Percentiles rank a stretch among this genome's conserved stretches.
These are phyloP conservation scores for Leptinotarsa lineolata DNA, from an alignment of 1,140 invertebrate species.

Conservation along the genomic window DNA sequence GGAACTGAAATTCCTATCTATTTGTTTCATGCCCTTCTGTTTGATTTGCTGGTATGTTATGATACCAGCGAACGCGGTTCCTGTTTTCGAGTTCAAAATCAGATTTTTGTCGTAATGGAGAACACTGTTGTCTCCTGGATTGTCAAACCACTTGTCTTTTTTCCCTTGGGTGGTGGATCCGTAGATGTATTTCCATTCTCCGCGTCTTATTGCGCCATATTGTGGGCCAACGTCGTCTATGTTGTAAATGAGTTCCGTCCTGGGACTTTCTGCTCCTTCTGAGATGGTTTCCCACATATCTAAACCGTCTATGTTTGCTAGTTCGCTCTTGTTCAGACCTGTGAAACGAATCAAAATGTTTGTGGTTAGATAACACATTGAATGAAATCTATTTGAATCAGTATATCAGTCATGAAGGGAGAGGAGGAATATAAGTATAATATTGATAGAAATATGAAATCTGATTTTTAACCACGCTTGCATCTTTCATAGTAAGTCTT, in stretches of 20 bases:
- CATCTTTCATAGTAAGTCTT: no score
- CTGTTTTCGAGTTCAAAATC: constrained; percentile 60
- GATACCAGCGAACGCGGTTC: constrained; percentile 56
- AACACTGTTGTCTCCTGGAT: constrained; percentile 55
- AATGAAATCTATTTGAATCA: no score
- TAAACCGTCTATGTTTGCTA: constrained; percentile 66
- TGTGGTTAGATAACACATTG: no score
- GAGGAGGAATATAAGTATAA: no score
- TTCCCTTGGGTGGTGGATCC: constrained; percentile 61
- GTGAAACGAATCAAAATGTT: constrained; percentile 15
- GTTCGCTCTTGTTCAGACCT: constrained; percentile 44
- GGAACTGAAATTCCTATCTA: constrained; percentile 31
- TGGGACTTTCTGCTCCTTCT: constrained; percentile 57
- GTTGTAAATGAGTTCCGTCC: constrained; percentile 71
- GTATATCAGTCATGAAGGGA: no score
- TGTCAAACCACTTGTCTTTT: constrained; percentile 65
- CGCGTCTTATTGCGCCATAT: constrained; percentile 66
- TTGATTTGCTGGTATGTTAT: constrained; percentile 56
- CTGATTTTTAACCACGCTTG: no score
- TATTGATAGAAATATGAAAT: no score
- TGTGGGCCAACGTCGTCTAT: constrained; percentile 68
- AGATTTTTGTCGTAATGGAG: constrained; percentile 56
- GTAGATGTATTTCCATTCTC: constrained; percentile 75
- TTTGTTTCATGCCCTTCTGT: constrained; percentile 43
- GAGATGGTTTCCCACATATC: constrained; percentile 71